Percentiles rank a stretch among this genome's conserved stretches.
Conservation (phyloP, 2,888 invertebrate genomes). For the Ferdinandea cuprea region DNA sequence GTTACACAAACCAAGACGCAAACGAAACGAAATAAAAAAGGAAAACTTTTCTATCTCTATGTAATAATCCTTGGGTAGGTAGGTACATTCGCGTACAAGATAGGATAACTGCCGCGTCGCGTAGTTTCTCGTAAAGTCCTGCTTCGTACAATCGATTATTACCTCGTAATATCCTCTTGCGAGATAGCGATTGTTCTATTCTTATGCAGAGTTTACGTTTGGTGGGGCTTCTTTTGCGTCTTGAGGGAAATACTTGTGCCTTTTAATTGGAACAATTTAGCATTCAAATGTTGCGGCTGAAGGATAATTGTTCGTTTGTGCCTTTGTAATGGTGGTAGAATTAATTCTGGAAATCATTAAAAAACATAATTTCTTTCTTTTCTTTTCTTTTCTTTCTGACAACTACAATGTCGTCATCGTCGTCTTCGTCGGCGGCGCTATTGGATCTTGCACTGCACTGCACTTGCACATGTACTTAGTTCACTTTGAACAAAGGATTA, state of each 20-base stretch:
- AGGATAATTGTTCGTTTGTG: slow-evolving; percentile 72
- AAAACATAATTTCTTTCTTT: slow-evolving; percentile 54
- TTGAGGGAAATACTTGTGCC: slow-evolving; percentile 44
- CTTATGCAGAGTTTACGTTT: slow-evolving; percentile 11
- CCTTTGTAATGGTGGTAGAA: slow-evolving; percentile 48
- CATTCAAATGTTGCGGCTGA: slow-evolving; percentile 73
- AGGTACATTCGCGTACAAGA: slow-evolving; percentile 37
- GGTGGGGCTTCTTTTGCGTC: background rate
- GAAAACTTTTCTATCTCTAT: slow-evolving; percentile 13
- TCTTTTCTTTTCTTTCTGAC: slow-evolving; percentile 4
- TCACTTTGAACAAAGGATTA: slow-evolving; percentile 55
- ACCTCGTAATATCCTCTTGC: slow-evolving; percentile 66
- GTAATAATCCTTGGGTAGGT: slow-evolving; percentile 47
- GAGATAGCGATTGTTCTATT: slow-evolving; percentile 56
- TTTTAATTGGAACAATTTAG: slow-evolving; percentile 73
- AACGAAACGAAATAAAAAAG: slow-evolving; percentile 12
- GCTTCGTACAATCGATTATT: slow-evolving; percentile 68
- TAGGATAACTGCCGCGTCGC: slow-evolving; percentile 37
- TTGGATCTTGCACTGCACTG: slow-evolving; percentile 35
- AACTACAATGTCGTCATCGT: background rate
- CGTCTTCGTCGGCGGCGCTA: background rate
- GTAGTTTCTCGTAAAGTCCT: slow-evolving; percentile 41
- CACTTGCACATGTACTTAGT: slow-evolving; percentile 10
- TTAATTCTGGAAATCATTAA: slow-evolving; percentile 64
- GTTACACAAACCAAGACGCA: slow-evolving; percentile 45